Percentiles rank a stretch among this genome's conserved stretches.
Evolutionary conservation across 2,113 vertebrate genomes (phyloP).

Genomic region (Thunnus maccoyii): DNA sequence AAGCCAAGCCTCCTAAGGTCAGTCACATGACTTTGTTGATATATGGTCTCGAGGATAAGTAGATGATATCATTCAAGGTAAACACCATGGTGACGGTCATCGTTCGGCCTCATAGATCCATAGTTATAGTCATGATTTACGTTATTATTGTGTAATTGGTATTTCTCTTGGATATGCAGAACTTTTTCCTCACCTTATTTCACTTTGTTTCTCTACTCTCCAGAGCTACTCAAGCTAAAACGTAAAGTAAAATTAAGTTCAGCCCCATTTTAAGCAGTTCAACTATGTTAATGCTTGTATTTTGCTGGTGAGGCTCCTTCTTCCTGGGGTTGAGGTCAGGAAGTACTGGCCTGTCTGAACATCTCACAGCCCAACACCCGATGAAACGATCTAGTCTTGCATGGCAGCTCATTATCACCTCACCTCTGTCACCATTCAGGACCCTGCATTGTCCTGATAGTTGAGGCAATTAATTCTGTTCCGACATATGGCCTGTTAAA

Average conservation of each 20-base stretch:
- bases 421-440: neutral
- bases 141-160: neutral
- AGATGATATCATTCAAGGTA: no score
- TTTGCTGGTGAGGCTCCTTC: neutral
- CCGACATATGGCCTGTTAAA: neutral
- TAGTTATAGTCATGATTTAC: no score
- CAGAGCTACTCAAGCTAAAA: neutral
- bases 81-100: no score
- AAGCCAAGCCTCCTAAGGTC: no score
- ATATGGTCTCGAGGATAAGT: no score
- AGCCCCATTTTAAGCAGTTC: constrained; percentile 7
- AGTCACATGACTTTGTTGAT: no score
- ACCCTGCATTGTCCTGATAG: neutral
- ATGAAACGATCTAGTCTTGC: neutral
- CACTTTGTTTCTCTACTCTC: neutral
- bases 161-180: neutral
- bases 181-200: neutral
- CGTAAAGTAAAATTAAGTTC: neutral
- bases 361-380: neutral
- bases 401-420: constrained; percentile 17
- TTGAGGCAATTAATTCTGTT: neutral
- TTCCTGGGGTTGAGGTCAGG: neutral
- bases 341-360: neutral
- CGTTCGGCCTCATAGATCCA: no score
- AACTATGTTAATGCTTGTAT: neutral